Evolutionary conservation across 64 coral and sea anemone genomes (phyloP), one percentile per base, ranked within the genome.

Genomic region (Exaiptasia diaphana): DNA sequence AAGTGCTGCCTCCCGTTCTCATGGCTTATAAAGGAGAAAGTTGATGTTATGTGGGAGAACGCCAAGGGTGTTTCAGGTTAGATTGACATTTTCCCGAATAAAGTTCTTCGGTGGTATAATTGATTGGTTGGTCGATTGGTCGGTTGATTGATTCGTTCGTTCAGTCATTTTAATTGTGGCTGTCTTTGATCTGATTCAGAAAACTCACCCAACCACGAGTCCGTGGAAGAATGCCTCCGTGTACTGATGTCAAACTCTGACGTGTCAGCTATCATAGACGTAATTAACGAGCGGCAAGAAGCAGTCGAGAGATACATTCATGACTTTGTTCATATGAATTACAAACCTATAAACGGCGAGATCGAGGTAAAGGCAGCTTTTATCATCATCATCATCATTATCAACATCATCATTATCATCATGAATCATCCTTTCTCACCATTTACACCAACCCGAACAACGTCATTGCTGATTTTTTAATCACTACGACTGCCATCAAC

Each of bases 1-100:
- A 36, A 92, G 0, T 35, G 77, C 22, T 65, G 85, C 67, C 87
- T 82, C 50, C 83, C 90, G 2, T 93, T 93, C 76, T 93, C 90
- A 0, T 93, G 90, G 90, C 48, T 93, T 15, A 57, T 93, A 37
- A 86, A 86, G 25, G 90, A 87, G 38, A 74, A 40, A 14, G 57
- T 77, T 36, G 70, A 82, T 38, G 56, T 28, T 30, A 81, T 89
- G 52, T 89, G 86, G 86, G 81, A 17, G 10, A 52, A 81, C 17
- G 86, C 76, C 18, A 61, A 18, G 4, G 78, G 41, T n/a, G 63
- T 81, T 46, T 39, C 86, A 73, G 86, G 86, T 89, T 39, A 81
- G 22, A 0, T 9, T 8, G 43, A 46, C 6, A 46, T 6, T 8
- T 6, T 8, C 6, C 6, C 6, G 15, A 15, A 46, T 6, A 46